Evolutionary conservation across 1,140 invertebrate species (phyloP).

Genomic region (Fopius arisanus): DNA sequence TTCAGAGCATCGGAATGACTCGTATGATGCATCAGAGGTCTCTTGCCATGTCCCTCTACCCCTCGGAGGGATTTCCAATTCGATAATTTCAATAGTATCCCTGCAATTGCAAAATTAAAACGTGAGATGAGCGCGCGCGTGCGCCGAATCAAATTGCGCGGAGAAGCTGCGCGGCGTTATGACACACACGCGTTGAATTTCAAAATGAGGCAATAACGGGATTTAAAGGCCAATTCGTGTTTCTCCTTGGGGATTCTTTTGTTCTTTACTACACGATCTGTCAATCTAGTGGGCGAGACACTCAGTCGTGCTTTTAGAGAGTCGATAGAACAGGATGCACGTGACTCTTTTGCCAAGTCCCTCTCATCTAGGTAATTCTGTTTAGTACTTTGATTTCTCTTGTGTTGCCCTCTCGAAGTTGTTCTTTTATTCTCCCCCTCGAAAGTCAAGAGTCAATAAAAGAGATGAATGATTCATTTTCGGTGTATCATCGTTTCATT

Average conservation of each 20-base stretch:
- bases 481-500: conserved; percentile 17
- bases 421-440: conserved; percentile 10
- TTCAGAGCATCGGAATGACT: not conserved
- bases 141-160: not conserved
- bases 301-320: conserved; percentile 45
- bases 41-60: not conserved
- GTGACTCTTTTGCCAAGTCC: conserved; percentile 60
- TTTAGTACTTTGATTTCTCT: conserved; percentile 10
- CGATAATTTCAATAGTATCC: not conserved
- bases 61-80: too few relatives aligned
- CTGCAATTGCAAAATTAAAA: not conserved
- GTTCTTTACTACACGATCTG: conserved; percentile 38
- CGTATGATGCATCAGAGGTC: not conserved
- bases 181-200: not conserved
- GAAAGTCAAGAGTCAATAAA: not conserved
- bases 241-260: conserved; percentile 26
- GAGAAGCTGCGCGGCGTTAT: not conserved
- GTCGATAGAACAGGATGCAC: conserved; percentile 52
- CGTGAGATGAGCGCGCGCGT: not conserved
- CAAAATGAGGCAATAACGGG: conserved; percentile 50
- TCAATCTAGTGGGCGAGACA: conserved; percentile 50
- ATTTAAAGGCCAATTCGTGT: conserved; percentile 57
- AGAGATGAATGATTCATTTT: conserved; percentile 4
- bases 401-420: not conserved
- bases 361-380: conserved; percentile 30